Percentiles rank a stretch among this genome's conserved stretches.
Conservation (phyloP, 2,113 vertebrate species). For the Cebus imitator region DNA sequence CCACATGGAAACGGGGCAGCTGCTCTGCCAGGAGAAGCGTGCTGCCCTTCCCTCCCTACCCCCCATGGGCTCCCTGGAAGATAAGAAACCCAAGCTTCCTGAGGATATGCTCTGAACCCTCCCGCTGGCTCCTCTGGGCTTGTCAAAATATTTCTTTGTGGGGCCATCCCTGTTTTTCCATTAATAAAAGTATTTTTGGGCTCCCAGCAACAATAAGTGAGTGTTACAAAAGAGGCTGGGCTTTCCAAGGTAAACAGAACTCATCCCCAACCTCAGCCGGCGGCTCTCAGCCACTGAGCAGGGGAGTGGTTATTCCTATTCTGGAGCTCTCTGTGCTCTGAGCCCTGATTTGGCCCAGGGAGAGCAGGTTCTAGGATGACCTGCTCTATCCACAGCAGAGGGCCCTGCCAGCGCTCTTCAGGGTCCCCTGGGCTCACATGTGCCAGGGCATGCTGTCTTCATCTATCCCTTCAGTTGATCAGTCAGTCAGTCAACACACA, state of each 20-base stretch:
- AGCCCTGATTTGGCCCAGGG: accelerated
- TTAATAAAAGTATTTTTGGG: conserved; percentile 84
- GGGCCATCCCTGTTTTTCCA: conserved; percentile 85
- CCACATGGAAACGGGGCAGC: accelerated
- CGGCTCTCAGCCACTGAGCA: not conserved
- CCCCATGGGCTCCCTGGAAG: conserved; percentile 56
- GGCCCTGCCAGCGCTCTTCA: not conserved
- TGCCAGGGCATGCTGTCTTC: accelerated
- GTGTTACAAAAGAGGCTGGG: conserved; percentile 80
- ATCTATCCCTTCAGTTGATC: accelerated
- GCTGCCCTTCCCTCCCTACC: not conserved
- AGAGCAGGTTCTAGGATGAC: not conserved
- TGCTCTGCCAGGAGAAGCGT: accelerated
- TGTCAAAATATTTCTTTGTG: conserved; percentile 82
- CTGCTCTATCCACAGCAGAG: not conserved
- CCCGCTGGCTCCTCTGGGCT: conserved; percentile 71
- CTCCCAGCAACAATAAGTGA: conserved; percentile 82
- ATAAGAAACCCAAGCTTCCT: conserved; percentile 83
- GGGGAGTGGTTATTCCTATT: not conserved
- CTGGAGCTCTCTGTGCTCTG: not conserved
- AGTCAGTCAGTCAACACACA: not conserved
- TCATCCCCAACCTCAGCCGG: not conserved
- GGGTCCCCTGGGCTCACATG: not conserved
- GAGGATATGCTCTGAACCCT: conserved; percentile 80
- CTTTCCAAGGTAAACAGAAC: conserved; percentile 85